Percentiles rank a stretch among this genome's conserved stretches.
Conservation (phyloP, 2,113 vertebrate genomes). For the Micronisus gabar region DNA sequence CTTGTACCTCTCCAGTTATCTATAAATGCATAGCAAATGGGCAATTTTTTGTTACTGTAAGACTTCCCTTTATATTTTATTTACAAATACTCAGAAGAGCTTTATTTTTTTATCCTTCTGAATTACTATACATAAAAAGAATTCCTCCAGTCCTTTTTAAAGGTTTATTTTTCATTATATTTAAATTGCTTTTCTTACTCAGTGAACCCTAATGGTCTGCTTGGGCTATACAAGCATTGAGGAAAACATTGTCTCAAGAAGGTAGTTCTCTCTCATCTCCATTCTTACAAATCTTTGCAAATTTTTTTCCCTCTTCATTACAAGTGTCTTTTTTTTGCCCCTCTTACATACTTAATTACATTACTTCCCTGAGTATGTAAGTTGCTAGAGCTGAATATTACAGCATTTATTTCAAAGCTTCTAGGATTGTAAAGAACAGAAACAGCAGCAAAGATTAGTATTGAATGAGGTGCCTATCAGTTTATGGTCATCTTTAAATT, state of each 20-base stretch:
- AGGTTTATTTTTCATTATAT: neutral
- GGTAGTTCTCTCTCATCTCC: neutral
- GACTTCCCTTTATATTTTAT: neutral
- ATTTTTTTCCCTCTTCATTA: neutral
- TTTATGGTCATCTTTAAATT: neutral
- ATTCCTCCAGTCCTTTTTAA: neutral
- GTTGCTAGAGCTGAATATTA: neutral
- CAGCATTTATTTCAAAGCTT: neutral
- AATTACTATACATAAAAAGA: neutral
- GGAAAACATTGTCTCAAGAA: neutral
- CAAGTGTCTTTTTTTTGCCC: neutral
- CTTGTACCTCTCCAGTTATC: neutral
- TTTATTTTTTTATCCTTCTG: neutral
- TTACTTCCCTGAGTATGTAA: neutral
- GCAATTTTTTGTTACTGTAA: neutral
- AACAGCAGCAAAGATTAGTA: neutral
- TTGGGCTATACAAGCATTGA: neutral
- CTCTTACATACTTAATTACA: neutral
- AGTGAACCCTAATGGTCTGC: neutral
- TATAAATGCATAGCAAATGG: neutral
- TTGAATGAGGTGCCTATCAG: accelerated
- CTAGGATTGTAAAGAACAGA: neutral
- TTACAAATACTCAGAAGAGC: neutral
- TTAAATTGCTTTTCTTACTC: neutral
- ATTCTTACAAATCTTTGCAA: neutral